Percentiles rank a stretch among this genome's conserved stretches.
phyloP scores from a whole-genome alignment of 2,888 invertebrate genomes.

The Elysia crispata region DNA sequence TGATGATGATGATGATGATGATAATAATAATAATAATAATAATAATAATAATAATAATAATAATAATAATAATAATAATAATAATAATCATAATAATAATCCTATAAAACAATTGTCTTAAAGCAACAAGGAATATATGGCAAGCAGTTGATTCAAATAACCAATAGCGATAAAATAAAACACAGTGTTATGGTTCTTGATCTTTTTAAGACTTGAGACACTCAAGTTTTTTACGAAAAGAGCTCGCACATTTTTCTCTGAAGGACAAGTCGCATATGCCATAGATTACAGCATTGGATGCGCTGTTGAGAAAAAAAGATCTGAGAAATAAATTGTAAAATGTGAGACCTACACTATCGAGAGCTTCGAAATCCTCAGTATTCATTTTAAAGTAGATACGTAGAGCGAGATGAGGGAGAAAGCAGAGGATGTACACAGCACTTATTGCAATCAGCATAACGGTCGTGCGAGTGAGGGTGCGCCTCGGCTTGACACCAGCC shows the following conservation, averaged over 20 bases:
- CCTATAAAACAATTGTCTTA: no score
- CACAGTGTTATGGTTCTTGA: no score
- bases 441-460: constrained; percentile 43
- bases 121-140: no score
- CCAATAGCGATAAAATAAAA: no score
- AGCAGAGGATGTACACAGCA: constrained; percentile 32
- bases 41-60: no score
- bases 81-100: no score
- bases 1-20: no score
- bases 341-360: neutral
- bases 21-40: no score
- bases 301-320: constrained; percentile 48
- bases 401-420: constrained; percentile 34
- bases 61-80: no score
- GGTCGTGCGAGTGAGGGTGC: constrained; percentile 30
- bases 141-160: no score
- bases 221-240: neutral
- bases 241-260: constrained; percentile 14
- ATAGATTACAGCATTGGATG: constrained; percentile 39
- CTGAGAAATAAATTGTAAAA: constrained; percentile 48
- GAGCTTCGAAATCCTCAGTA: neutral
- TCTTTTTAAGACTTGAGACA: no score
- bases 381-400: neutral
- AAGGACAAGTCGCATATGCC: constrained; percentile 39
- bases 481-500: neutral